Percentiles rank a stretch among this genome's conserved stretches.
Evolutionary conservation across 2,888 invertebrate species (phyloP).

Genomic region (Cheilosia vernalis): DNA sequence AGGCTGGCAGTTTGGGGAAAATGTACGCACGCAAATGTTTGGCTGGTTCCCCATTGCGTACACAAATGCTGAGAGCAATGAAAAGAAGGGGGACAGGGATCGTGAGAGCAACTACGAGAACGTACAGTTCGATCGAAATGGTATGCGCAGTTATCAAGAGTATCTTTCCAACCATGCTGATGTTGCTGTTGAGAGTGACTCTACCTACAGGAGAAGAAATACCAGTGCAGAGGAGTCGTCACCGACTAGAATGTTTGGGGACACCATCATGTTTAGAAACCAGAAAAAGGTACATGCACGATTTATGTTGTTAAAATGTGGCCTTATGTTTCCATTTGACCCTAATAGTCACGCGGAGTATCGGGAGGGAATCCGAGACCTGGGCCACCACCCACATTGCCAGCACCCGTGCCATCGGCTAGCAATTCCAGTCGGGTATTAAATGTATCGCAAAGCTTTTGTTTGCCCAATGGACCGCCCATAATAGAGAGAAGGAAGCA

Average conservation of each 20-base stretch:
- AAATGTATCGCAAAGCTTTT: slow-evolving; percentile 87
- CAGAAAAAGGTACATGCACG: slow-evolving; percentile 80
- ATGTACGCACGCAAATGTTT: slow-evolving; percentile 93
- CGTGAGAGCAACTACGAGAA: slow-evolving; percentile 80
- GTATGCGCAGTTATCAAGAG: slow-evolving; percentile 79
- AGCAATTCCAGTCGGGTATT: slow-evolving; percentile 82
- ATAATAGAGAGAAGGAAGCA: slow-evolving; percentile 81
- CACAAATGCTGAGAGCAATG: slow-evolving; percentile 88
- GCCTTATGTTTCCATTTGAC: neutral
- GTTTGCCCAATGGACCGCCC: slow-evolving; percentile 81
- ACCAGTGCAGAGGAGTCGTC: slow-evolving; percentile 83
- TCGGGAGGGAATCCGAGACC: slow-evolving; percentile 85
- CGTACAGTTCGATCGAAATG: slow-evolving; percentile 80
- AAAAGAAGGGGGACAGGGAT: slow-evolving; percentile 69
- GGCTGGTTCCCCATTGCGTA: slow-evolving; percentile 99
- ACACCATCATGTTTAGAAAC: slow-evolving; percentile 86
- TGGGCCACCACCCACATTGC: slow-evolving; percentile 89
- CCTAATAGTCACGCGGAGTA: slow-evolving; percentile 84
- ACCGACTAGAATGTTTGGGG: slow-evolving; percentile 89
- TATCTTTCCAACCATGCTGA: slow-evolving; percentile 76
- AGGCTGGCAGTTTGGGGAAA: slow-evolving; percentile 99
- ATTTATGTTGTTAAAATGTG: neutral
- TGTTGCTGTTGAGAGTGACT: slow-evolving; percentile 78
- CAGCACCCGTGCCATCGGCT: slow-evolving; percentile 88
- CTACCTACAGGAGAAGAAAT: slow-evolving; percentile 79